Percentiles rank a stretch among this genome's conserved stretches.
These are phyloP conservation scores for Procavia capensis DNA, from an alignment of 2,113 vertebrate genomes.

Conservation along the genomic window DNA sequence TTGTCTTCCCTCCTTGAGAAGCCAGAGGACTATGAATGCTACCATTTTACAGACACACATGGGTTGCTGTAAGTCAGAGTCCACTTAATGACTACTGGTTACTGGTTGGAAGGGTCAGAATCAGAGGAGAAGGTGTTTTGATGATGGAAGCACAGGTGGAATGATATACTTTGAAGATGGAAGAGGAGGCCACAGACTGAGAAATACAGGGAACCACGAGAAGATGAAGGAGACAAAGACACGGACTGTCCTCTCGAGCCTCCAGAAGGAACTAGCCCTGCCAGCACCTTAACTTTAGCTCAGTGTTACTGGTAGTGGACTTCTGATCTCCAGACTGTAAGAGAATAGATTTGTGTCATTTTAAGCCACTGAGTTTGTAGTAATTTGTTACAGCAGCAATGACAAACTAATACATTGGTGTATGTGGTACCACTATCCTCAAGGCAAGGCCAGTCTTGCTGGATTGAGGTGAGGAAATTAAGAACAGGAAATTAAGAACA, in stretches of 20 bases:
- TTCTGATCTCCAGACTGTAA: conserved; percentile 1
- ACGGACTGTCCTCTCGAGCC: background rate
- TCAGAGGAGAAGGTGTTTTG: background rate
- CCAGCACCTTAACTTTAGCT: background rate
- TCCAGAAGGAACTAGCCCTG: background rate
- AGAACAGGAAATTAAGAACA: background rate
- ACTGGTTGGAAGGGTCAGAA: background rate
- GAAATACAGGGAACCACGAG: too few species aligned
- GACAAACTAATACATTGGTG: background rate
- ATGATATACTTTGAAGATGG: background rate
- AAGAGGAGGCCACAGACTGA: background rate
- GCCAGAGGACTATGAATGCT: background rate
- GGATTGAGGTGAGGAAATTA: background rate
- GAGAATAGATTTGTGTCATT: background rate
- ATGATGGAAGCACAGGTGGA: background rate
- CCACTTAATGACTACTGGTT: background rate
- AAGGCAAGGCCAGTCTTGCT: background rate
- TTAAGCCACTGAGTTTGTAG: background rate
- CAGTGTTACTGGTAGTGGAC: background rate
- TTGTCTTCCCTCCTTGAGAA: too few species aligned
- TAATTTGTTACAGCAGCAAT: background rate
- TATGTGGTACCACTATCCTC: background rate
- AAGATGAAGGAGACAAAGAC: background rate
- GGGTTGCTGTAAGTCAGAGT: background rate
- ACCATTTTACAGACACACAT: background rate